A percentile compares a stretch with the other conserved stretches of the same genome.
phyloP scores from a whole-genome alignment of 2,113 vertebrate genomes.

The Charadrius vociferus region DNA sequence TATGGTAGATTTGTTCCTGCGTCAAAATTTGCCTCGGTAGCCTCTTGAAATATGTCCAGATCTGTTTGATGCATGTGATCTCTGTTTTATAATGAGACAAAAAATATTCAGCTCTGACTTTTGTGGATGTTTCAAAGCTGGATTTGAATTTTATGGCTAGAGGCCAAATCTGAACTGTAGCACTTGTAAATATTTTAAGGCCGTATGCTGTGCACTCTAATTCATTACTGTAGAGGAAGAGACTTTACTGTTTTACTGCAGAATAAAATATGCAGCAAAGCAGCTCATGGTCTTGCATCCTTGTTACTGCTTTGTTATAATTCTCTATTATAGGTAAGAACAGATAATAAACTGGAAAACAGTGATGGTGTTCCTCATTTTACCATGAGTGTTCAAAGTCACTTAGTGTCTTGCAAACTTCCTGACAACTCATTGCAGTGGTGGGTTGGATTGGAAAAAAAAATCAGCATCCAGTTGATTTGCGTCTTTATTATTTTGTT shows the following conservation, averaged over 20 bases:
- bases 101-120: not conserved
- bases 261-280: not conserved
- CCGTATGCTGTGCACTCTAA: not conserved
- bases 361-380: not conserved
- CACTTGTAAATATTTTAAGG: not conserved
- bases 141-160: constrained; percentile 1
- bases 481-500: not conserved
- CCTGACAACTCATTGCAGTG: not conserved
- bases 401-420: not conserved
- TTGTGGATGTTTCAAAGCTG: not conserved
- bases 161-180: not conserved
- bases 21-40: not conserved
- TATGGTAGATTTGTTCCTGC: not conserved
- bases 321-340: not conserved
- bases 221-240: not conserved
- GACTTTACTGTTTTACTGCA: not conserved
- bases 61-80: not conserved
- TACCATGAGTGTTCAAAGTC: not conserved
- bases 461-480: not conserved
- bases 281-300: not conserved
- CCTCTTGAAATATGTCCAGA: not conserved
- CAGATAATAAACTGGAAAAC: not conserved
- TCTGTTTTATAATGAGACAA: not conserved
- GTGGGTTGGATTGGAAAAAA: not conserved
- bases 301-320: not conserved